Conservation (phyloP, 2,113 vertebrate species). For the Limnothrissa miodon region DNA sequence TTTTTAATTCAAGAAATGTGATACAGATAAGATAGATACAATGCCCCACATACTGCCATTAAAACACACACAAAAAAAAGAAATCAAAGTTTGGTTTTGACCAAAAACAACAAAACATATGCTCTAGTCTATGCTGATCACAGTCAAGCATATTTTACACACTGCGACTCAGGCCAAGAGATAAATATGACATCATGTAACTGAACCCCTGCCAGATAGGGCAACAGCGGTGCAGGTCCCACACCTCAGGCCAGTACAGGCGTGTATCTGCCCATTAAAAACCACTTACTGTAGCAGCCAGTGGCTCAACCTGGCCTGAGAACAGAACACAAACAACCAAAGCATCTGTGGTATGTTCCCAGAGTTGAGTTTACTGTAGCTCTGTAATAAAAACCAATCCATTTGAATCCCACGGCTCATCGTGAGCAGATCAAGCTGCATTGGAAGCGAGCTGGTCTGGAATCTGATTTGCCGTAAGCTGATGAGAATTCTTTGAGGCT, state of each 20-base stretch:
- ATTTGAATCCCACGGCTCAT: background rate
- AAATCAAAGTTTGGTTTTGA: background rate
- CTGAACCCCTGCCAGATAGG: background rate
- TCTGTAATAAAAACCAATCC: conserved; percentile 7
- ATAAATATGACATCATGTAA: background rate
- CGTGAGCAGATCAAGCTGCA: background rate
- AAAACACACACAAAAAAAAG: too few species aligned
- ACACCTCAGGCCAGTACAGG: background rate
- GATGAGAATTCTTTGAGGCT: background rate
- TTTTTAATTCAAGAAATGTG: too few species aligned
- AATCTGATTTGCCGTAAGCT: background rate
- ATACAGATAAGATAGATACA: too few species aligned
- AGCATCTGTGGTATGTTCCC: background rate
- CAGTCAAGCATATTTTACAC: background rate
- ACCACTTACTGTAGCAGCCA: background rate
- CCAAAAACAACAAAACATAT: background rate
- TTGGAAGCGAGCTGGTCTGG: background rate
- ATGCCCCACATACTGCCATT: too few species aligned
- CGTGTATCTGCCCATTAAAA: background rate
- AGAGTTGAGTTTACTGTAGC: background rate
- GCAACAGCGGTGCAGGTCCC: background rate
- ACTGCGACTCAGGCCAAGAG: background rate
- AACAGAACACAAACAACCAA: background rate
- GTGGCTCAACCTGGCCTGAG: background rate
- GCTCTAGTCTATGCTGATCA: background rate